These are phyloP conservation scores for Agapornis canus DNA, from an alignment of 2,797 vertebrate genomes.

Conservation along the genomic window DNA sequence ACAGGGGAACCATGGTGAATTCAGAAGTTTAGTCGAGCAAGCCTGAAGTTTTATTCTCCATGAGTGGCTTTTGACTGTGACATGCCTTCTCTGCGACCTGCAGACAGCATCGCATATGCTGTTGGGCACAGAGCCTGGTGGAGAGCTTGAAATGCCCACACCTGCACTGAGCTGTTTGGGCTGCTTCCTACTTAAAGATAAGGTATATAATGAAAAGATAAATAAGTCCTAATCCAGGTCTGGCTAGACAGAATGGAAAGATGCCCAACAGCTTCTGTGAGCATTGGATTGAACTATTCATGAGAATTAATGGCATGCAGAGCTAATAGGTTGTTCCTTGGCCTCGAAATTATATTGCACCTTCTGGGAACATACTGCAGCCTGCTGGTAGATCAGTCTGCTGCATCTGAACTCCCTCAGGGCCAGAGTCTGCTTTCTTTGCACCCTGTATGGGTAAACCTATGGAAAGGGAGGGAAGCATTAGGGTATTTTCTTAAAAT, in stretches of 20 bases:
- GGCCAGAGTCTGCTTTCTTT: neutral
- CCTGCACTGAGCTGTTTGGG: neutral
- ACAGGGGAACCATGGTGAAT: neutral
- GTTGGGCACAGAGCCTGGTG: neutral
- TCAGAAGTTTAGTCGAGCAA: slow-evolving; percentile 38
- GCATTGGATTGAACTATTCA: slow-evolving; percentile 20
- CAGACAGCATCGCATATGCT: neutral
- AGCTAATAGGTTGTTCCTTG: slow-evolving; percentile 60
- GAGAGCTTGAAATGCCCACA: neutral
- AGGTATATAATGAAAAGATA: neutral
- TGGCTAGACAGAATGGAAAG: slow-evolving; percentile 42
- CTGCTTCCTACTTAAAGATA: neutral
- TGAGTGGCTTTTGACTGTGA: slow-evolving; percentile 42
- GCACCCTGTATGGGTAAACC: neutral
- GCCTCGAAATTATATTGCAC: slow-evolving; percentile 4
- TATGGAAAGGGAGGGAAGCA: neutral
- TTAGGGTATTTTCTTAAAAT: neutral
- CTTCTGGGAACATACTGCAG: slow-evolving; percentile 54
- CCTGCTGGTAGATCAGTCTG: slow-evolving; percentile 54
- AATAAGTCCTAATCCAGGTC: slow-evolving; percentile 15
- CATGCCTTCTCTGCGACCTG: neutral
- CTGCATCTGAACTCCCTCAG: slow-evolving; percentile 4
- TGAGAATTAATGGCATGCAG: slow-evolving; percentile 58
- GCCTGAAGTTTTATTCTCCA: slow-evolving; percentile 6
- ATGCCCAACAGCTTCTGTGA: slow-evolving; percentile 28